Percentiles rank a stretch among this genome's conserved stretches.
phyloP scores from a whole-genome alignment of 2,113 vertebrate genomes.

The Oreochromis spilurus region DNA sequence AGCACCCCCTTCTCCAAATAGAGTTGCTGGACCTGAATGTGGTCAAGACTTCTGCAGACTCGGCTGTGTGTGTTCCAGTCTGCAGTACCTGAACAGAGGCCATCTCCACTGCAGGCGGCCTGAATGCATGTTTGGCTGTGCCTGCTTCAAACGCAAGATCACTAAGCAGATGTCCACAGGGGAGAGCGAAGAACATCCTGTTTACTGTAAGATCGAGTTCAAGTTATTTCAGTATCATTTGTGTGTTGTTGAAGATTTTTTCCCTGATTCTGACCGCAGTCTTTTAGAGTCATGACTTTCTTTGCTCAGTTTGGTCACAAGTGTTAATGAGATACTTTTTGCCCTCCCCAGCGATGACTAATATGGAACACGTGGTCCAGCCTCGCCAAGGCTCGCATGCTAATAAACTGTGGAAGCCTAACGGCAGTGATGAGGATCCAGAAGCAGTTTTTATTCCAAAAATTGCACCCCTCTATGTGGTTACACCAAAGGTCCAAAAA shows the following conservation, averaged over 20 bases:
- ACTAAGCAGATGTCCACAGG: conserved; percentile 62
- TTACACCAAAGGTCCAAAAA: not conserved
- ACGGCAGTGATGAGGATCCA: conserved; percentile 74
- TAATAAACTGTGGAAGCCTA: conserved; percentile 80
- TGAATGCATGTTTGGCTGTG: conserved; percentile 90
- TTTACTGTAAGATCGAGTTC: conserved; percentile 26
- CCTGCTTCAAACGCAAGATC: conserved; percentile 82
- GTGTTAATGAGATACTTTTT: conserved; percentile 3
- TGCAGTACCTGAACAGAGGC: conserved; percentile 68
- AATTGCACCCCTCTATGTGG: not conserved
- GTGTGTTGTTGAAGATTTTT: not conserved
- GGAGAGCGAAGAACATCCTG: conserved; percentile 30
- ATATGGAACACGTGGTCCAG: conserved; percentile 53
- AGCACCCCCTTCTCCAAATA: conserved; percentile 44
- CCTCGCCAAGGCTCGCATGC: conserved; percentile 54
- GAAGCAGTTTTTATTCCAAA: conserved; percentile 81
- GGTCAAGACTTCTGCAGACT: conserved; percentile 85
- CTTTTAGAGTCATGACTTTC: not conserved
- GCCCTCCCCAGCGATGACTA: conserved; percentile 72
- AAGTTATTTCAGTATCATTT: not conserved
- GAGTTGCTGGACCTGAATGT: conserved; percentile 65
- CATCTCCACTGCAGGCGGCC: conserved; percentile 81
- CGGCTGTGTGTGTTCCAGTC: conserved; percentile 89
- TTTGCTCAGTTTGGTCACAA: not conserved
- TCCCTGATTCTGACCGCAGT: not conserved